Evolutionary conservation across 92 coral and sea anemone species (phyloP), one percentile per base, ranked within the genome.

Genomic region (Desmophyllum pertusum): DNA sequence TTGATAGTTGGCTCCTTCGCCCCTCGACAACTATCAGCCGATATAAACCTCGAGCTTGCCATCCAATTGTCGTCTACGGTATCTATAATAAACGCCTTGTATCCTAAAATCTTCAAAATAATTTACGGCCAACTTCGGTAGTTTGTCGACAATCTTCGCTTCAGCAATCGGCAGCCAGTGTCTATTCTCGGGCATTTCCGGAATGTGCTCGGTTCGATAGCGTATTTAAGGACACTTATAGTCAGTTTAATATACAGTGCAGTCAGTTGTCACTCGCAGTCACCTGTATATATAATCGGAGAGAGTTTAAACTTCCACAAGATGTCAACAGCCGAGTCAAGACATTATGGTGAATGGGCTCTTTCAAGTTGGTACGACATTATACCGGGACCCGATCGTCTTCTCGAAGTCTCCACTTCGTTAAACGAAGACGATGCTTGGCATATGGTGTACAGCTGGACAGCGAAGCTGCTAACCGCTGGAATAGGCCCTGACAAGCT

Each of bases 321-420:
- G 55, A 82, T 82, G 86, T 51, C 79, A 46, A 33, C 70, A 65
- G 40, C 1, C 51, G 86, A 53, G 23, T 21, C 41, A 18, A 53
- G 86, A 6, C 98, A 94, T 77, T 86, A 89, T 35, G 95, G 98
- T 1, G 98, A 94, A 75, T 94, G 98, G 98, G 90, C 93, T 89
- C 72, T 94, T 15, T 94, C 98, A 6, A 94, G 95, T 37, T 92
- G 98, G 98, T 92, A 94, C 46, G 95, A 94, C 50, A 89, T 92
- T n/a, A 83, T 94, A 3, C 95, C 98, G 17, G 95, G 98, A 4
- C 95, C 93, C 1, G 87, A 94, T 53, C 92, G 98, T 11, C 90
- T 94, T 55, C 81, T 94, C 76, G 98, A 94, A 68, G 92, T 94
- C 46, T 89, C 95, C 15, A 94, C 95, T 15, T 89, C 93, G 14